phyloP scores from a whole-genome alignment of 2,113 vertebrate genomes.

The Pampusana beccarii region DNA sequence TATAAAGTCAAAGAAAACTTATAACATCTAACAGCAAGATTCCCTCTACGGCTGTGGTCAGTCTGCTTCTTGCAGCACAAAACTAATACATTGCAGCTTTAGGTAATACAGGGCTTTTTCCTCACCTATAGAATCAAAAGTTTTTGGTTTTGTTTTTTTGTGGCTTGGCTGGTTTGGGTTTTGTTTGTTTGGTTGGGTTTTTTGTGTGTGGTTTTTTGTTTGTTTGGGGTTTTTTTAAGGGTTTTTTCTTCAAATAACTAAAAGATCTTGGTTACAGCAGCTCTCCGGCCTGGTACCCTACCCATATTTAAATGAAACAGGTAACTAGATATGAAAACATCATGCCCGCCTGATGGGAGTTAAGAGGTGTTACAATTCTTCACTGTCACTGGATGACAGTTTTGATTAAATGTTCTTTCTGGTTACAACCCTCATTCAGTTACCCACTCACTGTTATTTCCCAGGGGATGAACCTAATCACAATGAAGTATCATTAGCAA shows the following conservation, averaged over 20 bases:
- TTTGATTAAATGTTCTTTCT: conserved; percentile 35
- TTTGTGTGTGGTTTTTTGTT: background rate
- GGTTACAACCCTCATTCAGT: background rate
- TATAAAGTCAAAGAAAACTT: background rate
- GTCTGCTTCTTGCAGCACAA: background rate
- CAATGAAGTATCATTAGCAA: background rate
- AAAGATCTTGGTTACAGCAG: background rate
- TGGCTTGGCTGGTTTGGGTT: background rate
- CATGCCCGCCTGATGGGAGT: background rate
- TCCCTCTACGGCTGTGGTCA: background rate
- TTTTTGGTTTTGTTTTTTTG: background rate
- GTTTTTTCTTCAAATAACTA: background rate
- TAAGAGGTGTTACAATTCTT: background rate
- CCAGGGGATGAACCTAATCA: background rate
- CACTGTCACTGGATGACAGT: background rate
- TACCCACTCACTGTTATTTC: background rate
- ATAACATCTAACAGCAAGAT: background rate
- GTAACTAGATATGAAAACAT: background rate
- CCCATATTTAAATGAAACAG: background rate
- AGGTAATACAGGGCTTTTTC: background rate
- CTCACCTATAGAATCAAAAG: background rate
- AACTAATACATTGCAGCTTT: background rate
- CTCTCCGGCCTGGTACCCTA: background rate
- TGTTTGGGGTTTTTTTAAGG: background rate
- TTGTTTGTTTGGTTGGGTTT: no score